Conservation (phyloP, 2,797 vertebrate genomes). For the Emys orbicularis region DNA sequence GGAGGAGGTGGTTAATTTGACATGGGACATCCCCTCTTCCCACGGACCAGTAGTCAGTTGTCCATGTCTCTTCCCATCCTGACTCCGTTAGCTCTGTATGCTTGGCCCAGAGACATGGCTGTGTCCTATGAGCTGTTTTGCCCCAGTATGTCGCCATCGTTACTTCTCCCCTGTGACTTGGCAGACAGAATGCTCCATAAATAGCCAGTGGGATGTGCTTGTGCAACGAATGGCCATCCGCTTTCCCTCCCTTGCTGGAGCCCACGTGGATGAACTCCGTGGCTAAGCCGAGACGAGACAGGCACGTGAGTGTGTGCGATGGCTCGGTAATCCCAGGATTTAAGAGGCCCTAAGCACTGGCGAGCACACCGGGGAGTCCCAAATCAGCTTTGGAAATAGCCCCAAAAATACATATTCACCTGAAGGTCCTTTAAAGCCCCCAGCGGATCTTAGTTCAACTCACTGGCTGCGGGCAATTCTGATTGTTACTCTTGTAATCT, state of each 20-base stretch:
- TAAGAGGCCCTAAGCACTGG: slow-evolving; percentile 24
- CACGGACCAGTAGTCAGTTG: background rate
- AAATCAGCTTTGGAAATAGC: slow-evolving; percentile 56
- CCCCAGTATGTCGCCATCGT: background rate
- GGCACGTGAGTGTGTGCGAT: background rate
- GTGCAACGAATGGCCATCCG: fast-evolving
- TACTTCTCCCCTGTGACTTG: background rate
- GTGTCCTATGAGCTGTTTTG: background rate
- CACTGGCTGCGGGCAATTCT: background rate
- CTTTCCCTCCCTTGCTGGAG: background rate
- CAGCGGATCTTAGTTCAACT: slow-evolving; percentile 3
- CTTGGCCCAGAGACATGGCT: too few species aligned
- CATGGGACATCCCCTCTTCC: background rate
- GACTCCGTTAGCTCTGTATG: background rate
- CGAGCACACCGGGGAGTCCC: background rate
- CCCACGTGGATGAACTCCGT: fast-evolving
- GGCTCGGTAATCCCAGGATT: slow-evolving; percentile 47
- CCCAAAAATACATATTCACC: slow-evolving; percentile 43
- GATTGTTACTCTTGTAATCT: background rate
- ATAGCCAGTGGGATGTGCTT: fast-evolving
- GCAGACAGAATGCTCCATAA: background rate
- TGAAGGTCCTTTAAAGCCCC: slow-evolving; percentile 31
- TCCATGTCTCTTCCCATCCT: background rate
- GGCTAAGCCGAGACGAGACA: background rate
- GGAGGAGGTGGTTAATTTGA: background rate